Conservation (phyloP, 2,797 vertebrate species). For the Parauchenoglanis ngamensis region DNA sequence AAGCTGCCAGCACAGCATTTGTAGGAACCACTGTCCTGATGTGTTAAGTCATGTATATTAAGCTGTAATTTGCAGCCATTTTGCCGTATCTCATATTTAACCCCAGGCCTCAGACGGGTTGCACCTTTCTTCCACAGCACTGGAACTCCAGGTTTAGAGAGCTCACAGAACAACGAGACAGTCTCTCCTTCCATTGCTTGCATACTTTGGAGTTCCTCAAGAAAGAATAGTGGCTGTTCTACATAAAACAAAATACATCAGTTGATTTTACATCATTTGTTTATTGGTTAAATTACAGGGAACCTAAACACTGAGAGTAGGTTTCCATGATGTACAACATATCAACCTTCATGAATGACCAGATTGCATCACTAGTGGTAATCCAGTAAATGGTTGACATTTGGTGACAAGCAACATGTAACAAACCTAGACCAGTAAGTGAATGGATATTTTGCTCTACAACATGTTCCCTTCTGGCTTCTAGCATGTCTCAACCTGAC, state of each 20-base stretch:
- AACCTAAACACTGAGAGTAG: not conserved
- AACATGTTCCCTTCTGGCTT: not conserved
- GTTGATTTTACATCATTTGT: not conserved
- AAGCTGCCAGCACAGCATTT: conserved; percentile 70
- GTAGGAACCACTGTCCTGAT: conserved; percentile 68
- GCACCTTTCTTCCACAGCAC: conserved; percentile 46
- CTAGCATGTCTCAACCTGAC: not conserved
- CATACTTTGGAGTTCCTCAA: conserved; percentile 53
- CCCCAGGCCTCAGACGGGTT: conserved; percentile 65
- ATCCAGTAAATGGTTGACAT: not conserved
- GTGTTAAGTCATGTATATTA: conserved; percentile 65
- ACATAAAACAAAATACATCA: conserved; percentile 23
- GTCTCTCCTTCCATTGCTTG: conserved; percentile 41
- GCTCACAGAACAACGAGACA: conserved; percentile 30
- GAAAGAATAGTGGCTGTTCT: conserved; percentile 60
- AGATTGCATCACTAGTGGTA: not conserved
- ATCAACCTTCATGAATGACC: not conserved
- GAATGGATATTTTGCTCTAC: not conserved
- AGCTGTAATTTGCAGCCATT: conserved; percentile 64
- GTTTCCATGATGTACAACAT: not conserved
- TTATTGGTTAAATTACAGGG: not conserved
- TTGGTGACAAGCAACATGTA: not conserved
- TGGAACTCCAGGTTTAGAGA: conserved; percentile 39
- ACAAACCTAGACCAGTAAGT: not conserved
- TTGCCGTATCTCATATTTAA: conserved; percentile 71